Base-by-base conservation (phyloP, 37 sponge, comb jelly and placozoan genomes). In the Mnemiopsis leidyi region DNA sequence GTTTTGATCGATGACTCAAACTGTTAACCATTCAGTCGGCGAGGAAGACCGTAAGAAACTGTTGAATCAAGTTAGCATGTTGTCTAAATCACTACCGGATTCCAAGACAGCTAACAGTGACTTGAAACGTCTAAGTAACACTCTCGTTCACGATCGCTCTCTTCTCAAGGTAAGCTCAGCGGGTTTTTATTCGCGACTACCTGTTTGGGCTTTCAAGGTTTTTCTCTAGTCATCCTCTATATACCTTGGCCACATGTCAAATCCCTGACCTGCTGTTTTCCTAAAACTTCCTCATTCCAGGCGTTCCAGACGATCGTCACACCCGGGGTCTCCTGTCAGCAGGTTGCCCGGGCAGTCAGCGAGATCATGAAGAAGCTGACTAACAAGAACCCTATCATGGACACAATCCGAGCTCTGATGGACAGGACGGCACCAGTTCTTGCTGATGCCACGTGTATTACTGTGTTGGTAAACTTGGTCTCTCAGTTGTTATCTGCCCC, bases 361-460 rank as follows among this genome's bases (percentile, higher is more conserved):
- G 94, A 93, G 0, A 92, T 95, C 24, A 30, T 95, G 71, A 93
- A 38, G 61, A 93, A 93, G 33, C 36, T 96, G 0, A 92, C 92
- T 0, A 33, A 93, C 69, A 93, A 92, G 16, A 69, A 83, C 61
- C 93, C 90, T 0, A 37, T 96, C 21, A 35, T 94, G 77, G 96
- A 96, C 0, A 93, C 93, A 0, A 67, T 96, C 39, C 94, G 69
- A 38, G 77, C 82, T 7, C 93, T 96, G 3, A 68, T 95, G 93
- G 96, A 96, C 85, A 67, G 92, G 23, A 76, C 93, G n/a, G 94
- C 94, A 21, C 93, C 95, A 7, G 93, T 95, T 69, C 32, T 96
- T 35, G 37, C 94, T 68, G 95, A 96, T 76, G 36, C 77, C 3
- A 88, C 92, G 31, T 93, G 71, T 93, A 69, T 93, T 13, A 33